Evolutionary conservation across 1,140 invertebrate species (phyloP), one percentile per base, ranked within the genome.

Genomic region (Chironomus tepperi): DNA sequence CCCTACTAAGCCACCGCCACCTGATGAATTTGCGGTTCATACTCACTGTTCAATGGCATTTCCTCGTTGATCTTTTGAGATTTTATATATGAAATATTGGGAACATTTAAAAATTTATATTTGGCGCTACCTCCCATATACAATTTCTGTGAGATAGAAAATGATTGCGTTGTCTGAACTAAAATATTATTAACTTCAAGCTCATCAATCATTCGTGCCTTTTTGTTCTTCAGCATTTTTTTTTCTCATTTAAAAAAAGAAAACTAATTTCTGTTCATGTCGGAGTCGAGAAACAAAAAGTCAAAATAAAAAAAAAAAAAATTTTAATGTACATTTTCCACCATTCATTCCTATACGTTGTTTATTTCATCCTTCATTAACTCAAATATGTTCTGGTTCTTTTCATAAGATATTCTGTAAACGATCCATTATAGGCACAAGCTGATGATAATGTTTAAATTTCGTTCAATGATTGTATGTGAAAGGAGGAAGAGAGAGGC

Each of bases 321-420:
- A 12, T 57, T n/a, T 34, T 34, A 34, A 1, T 34, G 24, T 34
- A 34, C 5, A 34, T 34, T 34, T 34, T 34, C 24, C 24, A 34
- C 24, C 24, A n/a, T 57, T 57, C n/a, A 57, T 57, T 57, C 15
- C 47, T 12, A 57, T 12, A 57, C n/a, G 12, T 12, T 57, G 47
- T 57, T 57, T 57, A 57, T 57, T 57, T 57, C 47, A 57, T 57
- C 47, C 47, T 57, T 57, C 47, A 57, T 57, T 57, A 57, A 57
- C 47, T 57, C 47, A 57, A 57, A 57, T 57, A 57, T 57, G 47
- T 57, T 57, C 47, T 57, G 47, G 47, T 57, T 57, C 47, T 57
- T n/a, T 57, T 57, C 47, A 57, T n/a, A 57, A 57, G 12, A 12
- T n/a, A 57, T 57, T 57, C 47, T 57, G 10, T 15, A 57, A 57